phyloP scores from a whole-genome alignment of 2,888 invertebrate species.

The Hemaris fuciformis region DNA sequence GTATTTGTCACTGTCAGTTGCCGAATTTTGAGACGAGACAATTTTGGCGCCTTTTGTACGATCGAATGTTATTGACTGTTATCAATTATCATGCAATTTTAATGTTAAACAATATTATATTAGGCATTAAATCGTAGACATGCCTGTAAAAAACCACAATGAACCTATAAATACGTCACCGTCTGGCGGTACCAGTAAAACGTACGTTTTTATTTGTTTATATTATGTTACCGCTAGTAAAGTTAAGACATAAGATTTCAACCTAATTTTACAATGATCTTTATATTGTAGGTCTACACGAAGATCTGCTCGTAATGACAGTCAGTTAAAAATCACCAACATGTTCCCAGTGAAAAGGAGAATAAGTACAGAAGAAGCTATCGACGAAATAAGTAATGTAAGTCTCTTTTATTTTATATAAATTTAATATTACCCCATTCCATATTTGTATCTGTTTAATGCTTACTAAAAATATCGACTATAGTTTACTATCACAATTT shows the following conservation, averaged over 20 bases:
- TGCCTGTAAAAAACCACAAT: neutral
- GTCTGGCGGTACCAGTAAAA: neutral
- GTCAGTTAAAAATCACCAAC: conserved; percentile 48
- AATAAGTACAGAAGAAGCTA: conserved; percentile 38
- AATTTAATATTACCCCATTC: neutral
- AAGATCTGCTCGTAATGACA: conserved; percentile 35
- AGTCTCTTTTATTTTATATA: conserved; percentile 4
- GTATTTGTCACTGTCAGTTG: too few species aligned
- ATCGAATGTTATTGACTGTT: neutral
- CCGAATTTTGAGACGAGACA: neutral
- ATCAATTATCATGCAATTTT: neutral
- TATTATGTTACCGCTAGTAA: too few species aligned
- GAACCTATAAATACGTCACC: neutral
- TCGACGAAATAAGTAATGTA: conserved; percentile 18
- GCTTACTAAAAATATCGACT: too few species aligned
- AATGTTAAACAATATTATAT: neutral
- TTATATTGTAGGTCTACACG: conserved; percentile 32
- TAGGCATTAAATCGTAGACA: neutral
- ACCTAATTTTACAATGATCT: neutral
- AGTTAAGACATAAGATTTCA: too few species aligned
- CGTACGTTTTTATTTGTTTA: neutral
- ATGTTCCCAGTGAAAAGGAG: conserved; percentile 53
- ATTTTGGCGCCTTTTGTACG: conserved; percentile 1
- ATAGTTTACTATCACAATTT: too few species aligned
- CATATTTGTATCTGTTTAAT: too few species aligned